Evolutionary conservation across 2,888 invertebrate species (phyloP).

Genomic region (Panzeria rudis): DNA sequence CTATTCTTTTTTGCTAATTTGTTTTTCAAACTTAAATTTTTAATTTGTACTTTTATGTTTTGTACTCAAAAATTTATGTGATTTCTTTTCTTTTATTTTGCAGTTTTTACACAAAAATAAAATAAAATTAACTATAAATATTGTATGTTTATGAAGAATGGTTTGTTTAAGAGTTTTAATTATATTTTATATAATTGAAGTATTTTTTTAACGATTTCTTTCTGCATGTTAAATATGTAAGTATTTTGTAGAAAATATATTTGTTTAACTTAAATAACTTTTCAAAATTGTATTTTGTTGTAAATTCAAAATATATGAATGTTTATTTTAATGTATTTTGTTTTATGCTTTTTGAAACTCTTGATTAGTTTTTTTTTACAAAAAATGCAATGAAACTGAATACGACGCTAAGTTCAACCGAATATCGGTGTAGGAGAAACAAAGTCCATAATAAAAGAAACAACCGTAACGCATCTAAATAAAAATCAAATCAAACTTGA

Average conservation of each 20-base stretch:
- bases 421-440: no score
- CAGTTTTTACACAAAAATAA: slow-evolving; percentile 44
- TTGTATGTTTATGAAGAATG: slow-evolving; percentile 57
- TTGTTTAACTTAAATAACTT: slow-evolving; percentile 58
- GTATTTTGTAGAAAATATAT: slow-evolving; percentile 53
- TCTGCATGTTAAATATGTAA: slow-evolving; percentile 17
- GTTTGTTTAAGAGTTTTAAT: slow-evolving; percentile 59
- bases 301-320: slow-evolving; percentile 47
- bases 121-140: slow-evolving; percentile 58
- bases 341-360: no score
- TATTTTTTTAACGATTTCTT: slow-evolving; percentile 30
- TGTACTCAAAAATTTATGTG: slow-evolving; percentile 78
- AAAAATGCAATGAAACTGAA: no score
- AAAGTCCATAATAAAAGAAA: no score
- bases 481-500: no score
- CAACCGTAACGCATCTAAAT: no score
- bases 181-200: slow-evolving; percentile 72
- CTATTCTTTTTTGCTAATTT: slow-evolving; percentile 59
- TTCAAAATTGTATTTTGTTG: slow-evolving; percentile 81
- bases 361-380: no score
- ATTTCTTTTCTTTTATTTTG: slow-evolving; percentile 57
- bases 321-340: no score
- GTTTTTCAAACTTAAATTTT: slow-evolving; percentile 76
- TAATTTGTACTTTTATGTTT: slow-evolving; percentile 81
- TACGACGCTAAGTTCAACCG: no score